Evolutionary conservation across 2,888 invertebrate genomes (phyloP).

Genomic region (Lasius fuliginosus): DNA sequence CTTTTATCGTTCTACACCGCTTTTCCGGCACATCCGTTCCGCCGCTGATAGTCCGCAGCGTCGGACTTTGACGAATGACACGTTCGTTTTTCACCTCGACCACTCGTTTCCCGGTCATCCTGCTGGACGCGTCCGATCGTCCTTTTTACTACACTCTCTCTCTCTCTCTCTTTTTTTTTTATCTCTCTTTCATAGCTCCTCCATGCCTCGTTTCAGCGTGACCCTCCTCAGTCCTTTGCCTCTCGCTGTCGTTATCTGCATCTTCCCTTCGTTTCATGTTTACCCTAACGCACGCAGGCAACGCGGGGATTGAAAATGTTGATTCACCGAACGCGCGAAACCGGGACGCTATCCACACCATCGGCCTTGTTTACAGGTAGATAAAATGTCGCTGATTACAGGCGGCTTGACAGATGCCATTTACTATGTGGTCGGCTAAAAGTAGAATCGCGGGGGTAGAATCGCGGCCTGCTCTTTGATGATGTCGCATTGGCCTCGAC

Average conservation of each 20-base stretch:
- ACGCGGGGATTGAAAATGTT: slow-evolving; percentile 59
- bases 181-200: slow-evolving; percentile 4
- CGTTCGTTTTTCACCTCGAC: slow-evolving; percentile 52
- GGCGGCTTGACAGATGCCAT: slow-evolving; percentile 1
- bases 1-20: slow-evolving; percentile 54
- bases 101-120: slow-evolving; percentile 23
- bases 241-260: slow-evolving; percentile 32
- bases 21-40: slow-evolving; percentile 47
- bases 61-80: slow-evolving; percentile 68
- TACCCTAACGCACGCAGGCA: slow-evolving; percentile 13
- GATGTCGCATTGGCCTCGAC: slow-evolving; percentile 5
- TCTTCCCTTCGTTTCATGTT: slow-evolving; percentile 34
- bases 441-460: background rate
- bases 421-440: slow-evolving; percentile 15
- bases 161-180: slow-evolving; percentile 10
- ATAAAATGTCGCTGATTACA: slow-evolving; percentile 62
- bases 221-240: slow-evolving; percentile 9
- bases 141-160: background rate
- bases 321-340: slow-evolving; percentile 48
- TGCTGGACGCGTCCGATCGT: background rate
- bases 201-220: background rate
- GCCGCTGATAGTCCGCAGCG: slow-evolving; percentile 56
- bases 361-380: slow-evolving; percentile 53
- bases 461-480: slow-evolving; percentile 6
- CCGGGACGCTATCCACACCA: slow-evolving; percentile 1